Evolutionary conservation across 2,797 vertebrate species (phyloP).

Genomic region (Pseudochirops cupreus): DNA sequence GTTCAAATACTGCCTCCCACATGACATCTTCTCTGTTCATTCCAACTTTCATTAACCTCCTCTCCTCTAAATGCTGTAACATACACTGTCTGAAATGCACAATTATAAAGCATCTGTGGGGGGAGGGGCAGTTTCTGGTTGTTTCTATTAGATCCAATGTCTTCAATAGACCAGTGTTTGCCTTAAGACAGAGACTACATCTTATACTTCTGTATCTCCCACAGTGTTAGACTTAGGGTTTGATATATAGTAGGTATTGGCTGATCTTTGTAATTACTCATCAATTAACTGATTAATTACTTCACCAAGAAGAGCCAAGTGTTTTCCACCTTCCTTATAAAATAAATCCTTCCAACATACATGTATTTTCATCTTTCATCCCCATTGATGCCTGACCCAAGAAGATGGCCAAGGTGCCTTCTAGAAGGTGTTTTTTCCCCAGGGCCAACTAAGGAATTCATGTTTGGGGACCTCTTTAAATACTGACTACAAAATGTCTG

Average conservation of each 20-base stretch:
- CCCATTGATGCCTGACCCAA: background rate
- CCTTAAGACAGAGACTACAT: background rate
- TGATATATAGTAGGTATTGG: background rate
- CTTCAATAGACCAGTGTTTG: background rate
- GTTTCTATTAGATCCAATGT: background rate
- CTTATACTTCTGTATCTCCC: background rate
- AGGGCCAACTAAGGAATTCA: background rate
- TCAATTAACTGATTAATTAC: background rate
- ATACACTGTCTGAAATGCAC: background rate
- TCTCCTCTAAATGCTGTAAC: background rate
- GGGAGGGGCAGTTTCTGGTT: background rate
- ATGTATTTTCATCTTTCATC: background rate
- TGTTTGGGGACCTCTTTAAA: background rate
- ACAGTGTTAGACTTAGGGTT: background rate
- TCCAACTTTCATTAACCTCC: background rate
- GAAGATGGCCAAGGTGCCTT: background rate
- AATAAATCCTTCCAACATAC: background rate
- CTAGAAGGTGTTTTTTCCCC: background rate
- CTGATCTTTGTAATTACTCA: background rate
- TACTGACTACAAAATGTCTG: background rate
- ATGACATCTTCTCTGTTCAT: background rate
- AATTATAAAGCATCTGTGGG: background rate
- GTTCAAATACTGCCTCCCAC: background rate
- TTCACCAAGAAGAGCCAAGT: background rate
- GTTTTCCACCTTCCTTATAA: background rate